Conservation (phyloP, 37 sponge, comb jelly and placozoan species). For the Dysidea cf. avara region DNA sequence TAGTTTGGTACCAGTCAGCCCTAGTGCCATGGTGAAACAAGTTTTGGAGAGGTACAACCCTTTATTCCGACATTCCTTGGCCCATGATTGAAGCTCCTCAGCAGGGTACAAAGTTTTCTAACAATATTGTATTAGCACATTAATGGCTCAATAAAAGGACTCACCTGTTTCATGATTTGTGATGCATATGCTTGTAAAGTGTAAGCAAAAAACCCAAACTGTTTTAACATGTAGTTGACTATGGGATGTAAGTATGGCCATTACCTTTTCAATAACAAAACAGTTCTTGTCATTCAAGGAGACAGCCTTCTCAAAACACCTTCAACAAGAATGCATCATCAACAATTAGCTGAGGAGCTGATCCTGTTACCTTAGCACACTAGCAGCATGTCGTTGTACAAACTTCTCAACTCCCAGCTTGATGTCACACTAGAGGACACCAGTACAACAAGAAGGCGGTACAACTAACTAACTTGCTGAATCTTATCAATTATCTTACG, state of each 20-base stretch:
- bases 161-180: conserved; percentile 35
- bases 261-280: conserved; percentile 64
- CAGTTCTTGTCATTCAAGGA: conserved; percentile 45
- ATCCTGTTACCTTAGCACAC: conserved; percentile 27
- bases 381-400: conserved; percentile 18
- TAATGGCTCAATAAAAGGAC: too few relatives aligned
- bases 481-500: conserved; percentile 43
- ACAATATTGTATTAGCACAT: too few relatives aligned
- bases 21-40: conserved; percentile 39
- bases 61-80: background rate
- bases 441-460: background rate
- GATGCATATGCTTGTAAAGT: conserved; percentile 54
- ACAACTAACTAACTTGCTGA: conserved; percentile 17
- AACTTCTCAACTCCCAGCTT: conserved; percentile 48
- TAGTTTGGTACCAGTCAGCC: conserved; percentile 23
- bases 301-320: conserved; percentile 66
- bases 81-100: conserved; percentile 30
- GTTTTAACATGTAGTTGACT: background rate
- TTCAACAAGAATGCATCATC: background rate
- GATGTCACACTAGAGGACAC: conserved; percentile 27
- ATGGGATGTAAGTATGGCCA: too few relatives aligned
- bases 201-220: conserved; percentile 76
- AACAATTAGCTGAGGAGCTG: background rate
- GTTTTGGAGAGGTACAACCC: conserved; percentile 24
- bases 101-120: conserved; percentile 1